Percentiles rank a stretch among this genome's conserved stretches.
Evolutionary conservation across 2,113 vertebrate species (phyloP).

Genomic region (Anhinga rufa): DNA sequence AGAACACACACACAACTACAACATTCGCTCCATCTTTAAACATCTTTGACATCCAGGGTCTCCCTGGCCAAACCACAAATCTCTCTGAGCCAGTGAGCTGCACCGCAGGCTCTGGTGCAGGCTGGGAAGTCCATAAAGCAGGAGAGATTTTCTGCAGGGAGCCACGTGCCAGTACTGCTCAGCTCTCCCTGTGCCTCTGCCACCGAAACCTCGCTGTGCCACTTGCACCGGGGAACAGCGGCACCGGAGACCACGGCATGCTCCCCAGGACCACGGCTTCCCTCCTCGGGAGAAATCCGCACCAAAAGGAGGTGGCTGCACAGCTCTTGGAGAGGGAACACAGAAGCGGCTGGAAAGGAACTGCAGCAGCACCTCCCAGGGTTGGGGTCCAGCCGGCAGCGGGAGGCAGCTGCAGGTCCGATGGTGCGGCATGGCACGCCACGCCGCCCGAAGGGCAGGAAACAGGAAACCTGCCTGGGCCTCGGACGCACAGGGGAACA

Average conservation of each 20-base stretch:
- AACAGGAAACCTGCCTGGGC: neutral
- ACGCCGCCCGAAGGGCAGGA: fast-evolving
- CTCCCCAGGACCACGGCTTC: fast-evolving
- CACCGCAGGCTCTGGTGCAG: neutral
- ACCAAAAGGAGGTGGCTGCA: neutral
- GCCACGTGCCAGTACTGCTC: neutral
- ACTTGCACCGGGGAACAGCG: fast-evolving
- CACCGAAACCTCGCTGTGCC: neutral
- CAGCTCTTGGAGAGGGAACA: neutral
- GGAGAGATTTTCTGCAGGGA: neutral
- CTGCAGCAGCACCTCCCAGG: neutral
- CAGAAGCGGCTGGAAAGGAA: neutral
- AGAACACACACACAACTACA: neutral
- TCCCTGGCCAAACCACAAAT: neutral
- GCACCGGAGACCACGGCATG: fast-evolving
- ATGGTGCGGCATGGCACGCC: fast-evolving
- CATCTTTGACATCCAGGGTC: neutral
- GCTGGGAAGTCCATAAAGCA: neutral
- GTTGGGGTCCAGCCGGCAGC: neutral
- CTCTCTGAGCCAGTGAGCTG: neutral
- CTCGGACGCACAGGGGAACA: fast-evolving
- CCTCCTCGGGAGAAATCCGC: neutral
- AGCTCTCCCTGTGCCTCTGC: neutral
- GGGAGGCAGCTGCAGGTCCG: neutral
- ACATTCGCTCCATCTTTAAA: neutral